phyloP scores from a whole-genome alignment of 2,888 invertebrate species.

The Julus scandinavius region DNA sequence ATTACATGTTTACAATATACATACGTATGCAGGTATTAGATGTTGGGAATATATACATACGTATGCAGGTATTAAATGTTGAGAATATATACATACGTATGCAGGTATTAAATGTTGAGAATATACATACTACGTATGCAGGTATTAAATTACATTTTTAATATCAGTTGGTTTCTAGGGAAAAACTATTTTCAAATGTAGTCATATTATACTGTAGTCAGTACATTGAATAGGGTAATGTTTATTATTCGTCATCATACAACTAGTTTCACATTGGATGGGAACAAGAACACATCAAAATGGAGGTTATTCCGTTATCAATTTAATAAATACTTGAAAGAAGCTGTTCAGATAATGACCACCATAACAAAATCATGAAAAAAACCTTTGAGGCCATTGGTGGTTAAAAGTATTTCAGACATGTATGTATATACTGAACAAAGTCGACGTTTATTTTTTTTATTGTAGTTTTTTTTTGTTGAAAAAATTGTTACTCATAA shows the following conservation, averaged over 20 bases:
- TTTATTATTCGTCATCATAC: neutral
- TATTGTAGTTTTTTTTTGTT: too few relatives aligned
- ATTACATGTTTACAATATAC: too few relatives aligned
- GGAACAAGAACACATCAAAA: neutral
- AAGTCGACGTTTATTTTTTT: neutral
- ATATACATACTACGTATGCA: too few relatives aligned
- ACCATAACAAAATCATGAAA: neutral
- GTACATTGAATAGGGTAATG: neutral
- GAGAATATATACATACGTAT: too few relatives aligned
- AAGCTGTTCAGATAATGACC: neutral
- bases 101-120: too few relatives aligned
- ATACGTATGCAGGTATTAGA: too few relatives aligned
- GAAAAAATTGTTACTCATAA: neutral
- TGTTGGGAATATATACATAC: too few relatives aligned
- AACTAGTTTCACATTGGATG: neutral
- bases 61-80: too few relatives aligned
- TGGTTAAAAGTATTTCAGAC: neutral
- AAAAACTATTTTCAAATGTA: too few relatives aligned
- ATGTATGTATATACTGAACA: neutral
- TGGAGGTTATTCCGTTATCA: neutral
- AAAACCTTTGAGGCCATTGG: neutral
- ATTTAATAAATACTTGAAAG: neutral
- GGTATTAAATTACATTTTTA: too few relatives aligned
- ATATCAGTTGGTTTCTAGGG: too few relatives aligned
- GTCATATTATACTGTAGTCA: too few relatives aligned